Percentiles rank a stretch among this genome's conserved stretches.
Evolutionary conservation across 1,140 invertebrate genomes (phyloP).

Genomic region (Drosophila nebulosa): DNA sequence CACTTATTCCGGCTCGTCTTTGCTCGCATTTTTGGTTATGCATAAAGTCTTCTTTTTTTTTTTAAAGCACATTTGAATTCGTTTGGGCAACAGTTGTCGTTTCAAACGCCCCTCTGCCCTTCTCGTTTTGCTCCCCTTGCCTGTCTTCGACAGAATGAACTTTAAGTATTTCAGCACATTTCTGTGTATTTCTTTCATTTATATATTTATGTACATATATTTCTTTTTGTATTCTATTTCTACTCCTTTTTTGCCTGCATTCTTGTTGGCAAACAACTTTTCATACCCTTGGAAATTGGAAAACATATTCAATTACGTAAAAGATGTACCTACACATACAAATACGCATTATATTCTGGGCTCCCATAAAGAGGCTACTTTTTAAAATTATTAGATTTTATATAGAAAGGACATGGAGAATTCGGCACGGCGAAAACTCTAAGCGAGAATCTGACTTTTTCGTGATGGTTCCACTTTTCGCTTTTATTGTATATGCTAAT

Average conservation of each 20-base stretch:
- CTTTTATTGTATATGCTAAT: neutral
- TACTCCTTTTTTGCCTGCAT: neutral
- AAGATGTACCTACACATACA: no score
- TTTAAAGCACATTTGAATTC: neutral
- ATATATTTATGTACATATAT: neutral
- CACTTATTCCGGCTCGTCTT: neutral
- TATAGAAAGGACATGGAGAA: neutral
- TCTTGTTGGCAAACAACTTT: neutral
- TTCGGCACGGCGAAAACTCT: neutral
- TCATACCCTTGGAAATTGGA: neutral
- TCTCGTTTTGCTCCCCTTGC: neutral
- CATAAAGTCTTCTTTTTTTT: constrained; percentile 4
- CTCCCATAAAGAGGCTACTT: no score
- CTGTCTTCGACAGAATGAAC: neutral
- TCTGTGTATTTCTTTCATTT: neutral
- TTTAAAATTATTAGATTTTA: no score
- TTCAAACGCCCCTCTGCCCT: no score
- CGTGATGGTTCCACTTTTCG: neutral
- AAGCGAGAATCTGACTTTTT: neutral
- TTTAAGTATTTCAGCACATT: neutral
- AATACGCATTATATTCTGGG: no score
- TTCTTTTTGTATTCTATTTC: neutral
- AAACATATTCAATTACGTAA: neutral
- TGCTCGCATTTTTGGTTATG: constrained; percentile 1
- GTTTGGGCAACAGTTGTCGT: neutral